Evolutionary conservation across 1,140 invertebrate genomes (phyloP).

Genomic region (Monochamus saltuarius): DNA sequence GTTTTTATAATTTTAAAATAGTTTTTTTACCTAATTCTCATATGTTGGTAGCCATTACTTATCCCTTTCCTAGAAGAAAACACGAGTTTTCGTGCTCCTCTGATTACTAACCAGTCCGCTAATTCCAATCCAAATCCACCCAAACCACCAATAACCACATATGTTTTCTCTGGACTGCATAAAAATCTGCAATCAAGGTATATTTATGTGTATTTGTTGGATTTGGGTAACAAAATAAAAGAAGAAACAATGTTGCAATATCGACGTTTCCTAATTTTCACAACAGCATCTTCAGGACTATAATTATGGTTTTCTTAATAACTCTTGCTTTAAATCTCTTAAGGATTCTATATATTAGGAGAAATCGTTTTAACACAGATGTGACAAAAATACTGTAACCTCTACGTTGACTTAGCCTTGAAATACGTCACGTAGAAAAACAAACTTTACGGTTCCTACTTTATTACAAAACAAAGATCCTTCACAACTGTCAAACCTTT

Average conservation of each 20-base stretch:
- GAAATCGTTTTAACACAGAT: not conserved
- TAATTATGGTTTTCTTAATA: not conserved
- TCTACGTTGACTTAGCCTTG: too few relatives aligned
- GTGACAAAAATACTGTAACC: too few relatives aligned
- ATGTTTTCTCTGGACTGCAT: slow-evolving; percentile 55
- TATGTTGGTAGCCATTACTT: slow-evolving; percentile 76
- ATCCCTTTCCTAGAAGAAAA: slow-evolving; percentile 79
- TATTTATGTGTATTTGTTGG: not conserved
- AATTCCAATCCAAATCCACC: slow-evolving; percentile 91
- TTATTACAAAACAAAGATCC: too few relatives aligned
- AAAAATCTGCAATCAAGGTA: slow-evolving; percentile 33
- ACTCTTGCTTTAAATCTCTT: not conserved
- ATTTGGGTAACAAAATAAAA: not conserved
- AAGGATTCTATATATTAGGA: not conserved
- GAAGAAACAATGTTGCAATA: not conserved
- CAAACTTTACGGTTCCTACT: too few relatives aligned
- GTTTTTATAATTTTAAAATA: not conserved
- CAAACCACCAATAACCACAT: slow-evolving; percentile 71
- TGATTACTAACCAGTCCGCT: slow-evolving; percentile 79
- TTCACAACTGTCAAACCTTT: too few relatives aligned
- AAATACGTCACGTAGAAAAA: too few relatives aligned
- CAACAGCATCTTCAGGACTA: not conserved
- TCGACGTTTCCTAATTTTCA: not conserved
- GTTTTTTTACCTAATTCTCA: slow-evolving; percentile 57
- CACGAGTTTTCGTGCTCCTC: slow-evolving; percentile 77